A percentile compares a stretch with the other conserved stretches of the same genome.
phyloP scores from a whole-genome alignment of 2,113 vertebrate species.

The Uria aalge region DNA sequence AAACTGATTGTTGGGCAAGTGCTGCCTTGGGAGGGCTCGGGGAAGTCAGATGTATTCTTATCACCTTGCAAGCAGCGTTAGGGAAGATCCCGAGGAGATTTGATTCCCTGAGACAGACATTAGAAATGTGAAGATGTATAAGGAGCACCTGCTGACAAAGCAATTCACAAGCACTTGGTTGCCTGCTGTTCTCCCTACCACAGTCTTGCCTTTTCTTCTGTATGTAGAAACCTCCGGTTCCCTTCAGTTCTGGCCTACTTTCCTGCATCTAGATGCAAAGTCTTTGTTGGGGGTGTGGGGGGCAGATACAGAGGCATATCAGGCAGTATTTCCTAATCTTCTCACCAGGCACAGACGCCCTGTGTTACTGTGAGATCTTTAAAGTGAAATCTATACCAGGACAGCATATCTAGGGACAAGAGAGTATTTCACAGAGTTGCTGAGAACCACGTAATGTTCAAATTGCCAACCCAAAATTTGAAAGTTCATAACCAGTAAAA shows the following conservation, averaged over 20 bases:
- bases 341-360: not conserved
- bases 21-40: not conserved
- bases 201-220: not conserved
- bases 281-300: rapidly evolving
- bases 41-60: not conserved
- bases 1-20: not conserved
- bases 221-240: not conserved
- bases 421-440: not conserved
- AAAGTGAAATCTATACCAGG: not conserved
- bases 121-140: not conserved
- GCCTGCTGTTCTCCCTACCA: not conserved
- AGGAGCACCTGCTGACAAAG: not conserved
- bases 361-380: not conserved
- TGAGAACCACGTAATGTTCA: not conserved
- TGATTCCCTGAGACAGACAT: not conserved
- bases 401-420: not conserved
- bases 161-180: not conserved
- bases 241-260: not conserved
- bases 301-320: not conserved
- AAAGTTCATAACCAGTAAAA: not conserved
- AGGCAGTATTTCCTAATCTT: not conserved
- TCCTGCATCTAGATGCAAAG: not conserved
- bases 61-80: not conserved
- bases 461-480: not conserved
- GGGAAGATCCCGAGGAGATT: not conserved